phyloP scores from a whole-genome alignment of 2,797 vertebrate genomes.

The Etheostoma nigrum region DNA sequence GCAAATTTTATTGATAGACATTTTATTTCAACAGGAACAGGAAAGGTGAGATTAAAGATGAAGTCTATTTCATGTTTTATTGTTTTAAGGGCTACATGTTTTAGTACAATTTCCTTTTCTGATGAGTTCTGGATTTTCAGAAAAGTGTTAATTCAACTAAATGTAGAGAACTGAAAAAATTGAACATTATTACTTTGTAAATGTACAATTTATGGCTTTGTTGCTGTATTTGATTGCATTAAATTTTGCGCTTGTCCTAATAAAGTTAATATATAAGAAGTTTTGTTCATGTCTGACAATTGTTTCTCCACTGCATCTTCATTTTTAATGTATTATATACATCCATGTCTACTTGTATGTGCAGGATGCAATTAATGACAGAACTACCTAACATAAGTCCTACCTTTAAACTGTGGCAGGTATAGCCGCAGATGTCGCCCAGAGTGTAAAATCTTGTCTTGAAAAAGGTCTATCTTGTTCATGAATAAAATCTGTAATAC shows the following conservation, averaged over 20 bases:
- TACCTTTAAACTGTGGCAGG: slow-evolving; percentile 85
- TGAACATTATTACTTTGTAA: not conserved
- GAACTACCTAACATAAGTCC: slow-evolving; percentile 5
- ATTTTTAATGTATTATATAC: not conserved
- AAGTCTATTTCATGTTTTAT: not conserved
- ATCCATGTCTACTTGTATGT: not conserved
- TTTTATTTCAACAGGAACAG: not conserved
- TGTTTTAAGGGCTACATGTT: not conserved
- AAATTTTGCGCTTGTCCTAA: not conserved
- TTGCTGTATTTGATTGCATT: not conserved
- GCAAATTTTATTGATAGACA: no score
- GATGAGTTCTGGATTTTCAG: not conserved
- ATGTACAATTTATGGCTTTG: not conserved
- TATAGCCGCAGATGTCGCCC: slow-evolving; percentile 83
- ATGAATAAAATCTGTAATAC: slow-evolving; percentile 86
- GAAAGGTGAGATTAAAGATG: not conserved
- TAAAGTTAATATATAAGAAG: not conserved
- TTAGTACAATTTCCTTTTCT: not conserved
- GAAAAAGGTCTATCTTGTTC: slow-evolving; percentile 89
- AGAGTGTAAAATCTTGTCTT: slow-evolving; percentile 87
- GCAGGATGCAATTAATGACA: not conserved
- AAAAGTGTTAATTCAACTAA: not conserved
- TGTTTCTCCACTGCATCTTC: not conserved
- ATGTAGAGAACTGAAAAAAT: not conserved
- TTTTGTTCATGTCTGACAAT: not conserved